A percentile compares a stretch with the other conserved stretches of the same genome.
These are phyloP conservation scores for Rhizoglyphus robini DNA, from an alignment of 1,140 invertebrate species.

Conservation along the genomic window DNA sequence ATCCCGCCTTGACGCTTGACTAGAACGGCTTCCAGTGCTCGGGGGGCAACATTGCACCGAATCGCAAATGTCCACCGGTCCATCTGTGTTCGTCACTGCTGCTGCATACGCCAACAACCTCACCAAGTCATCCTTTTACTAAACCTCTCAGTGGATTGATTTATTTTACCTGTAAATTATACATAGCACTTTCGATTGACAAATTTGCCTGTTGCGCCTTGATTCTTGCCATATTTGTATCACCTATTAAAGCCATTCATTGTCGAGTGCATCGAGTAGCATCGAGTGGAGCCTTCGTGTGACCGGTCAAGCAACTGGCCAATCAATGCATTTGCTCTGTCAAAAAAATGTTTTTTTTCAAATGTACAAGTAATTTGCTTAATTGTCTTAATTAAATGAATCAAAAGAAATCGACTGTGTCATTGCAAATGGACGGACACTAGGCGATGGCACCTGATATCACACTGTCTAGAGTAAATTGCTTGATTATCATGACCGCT, in stretches of 20 bases:
- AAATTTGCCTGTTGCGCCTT: background rate
- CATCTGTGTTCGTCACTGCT: slow-evolving; percentile 5
- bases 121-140: slow-evolving; percentile 21
- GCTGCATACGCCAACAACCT: background rate
- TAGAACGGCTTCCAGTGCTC: background rate
- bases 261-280: background rate
- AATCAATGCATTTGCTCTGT: too few relatives aligned
- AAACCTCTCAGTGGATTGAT: slow-evolving; percentile 18
- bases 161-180: background rate
- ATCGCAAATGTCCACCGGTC: background rate
- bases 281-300: background rate
- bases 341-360: too few relatives aligned
- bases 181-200: background rate
- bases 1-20: background rate
- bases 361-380: too few relatives aligned
- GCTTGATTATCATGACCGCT: too few relatives aligned
- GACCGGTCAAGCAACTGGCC: too few relatives aligned
- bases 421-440: too few relatives aligned
- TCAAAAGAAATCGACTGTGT: too few relatives aligned
- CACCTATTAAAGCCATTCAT: background rate
- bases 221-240: background rate
- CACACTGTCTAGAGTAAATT: too few relatives aligned
- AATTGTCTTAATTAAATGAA: too few relatives aligned
- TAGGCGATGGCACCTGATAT: too few relatives aligned
- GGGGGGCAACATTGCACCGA: background rate